phyloP scores from a whole-genome alignment of 2,888 invertebrate species.

The Eudemis profundana region DNA sequence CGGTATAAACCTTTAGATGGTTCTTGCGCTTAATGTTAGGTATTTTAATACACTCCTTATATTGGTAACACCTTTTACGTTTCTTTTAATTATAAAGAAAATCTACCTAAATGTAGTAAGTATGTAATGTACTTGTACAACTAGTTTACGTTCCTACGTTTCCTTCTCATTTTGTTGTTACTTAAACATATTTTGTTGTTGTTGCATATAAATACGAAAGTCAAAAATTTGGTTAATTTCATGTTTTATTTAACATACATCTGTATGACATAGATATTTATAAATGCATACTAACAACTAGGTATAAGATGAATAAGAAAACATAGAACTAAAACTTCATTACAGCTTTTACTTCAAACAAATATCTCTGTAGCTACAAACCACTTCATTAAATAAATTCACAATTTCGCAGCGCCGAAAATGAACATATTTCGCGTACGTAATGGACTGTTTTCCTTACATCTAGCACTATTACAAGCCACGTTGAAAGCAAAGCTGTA shows the following conservation, averaged over 20 bases:
- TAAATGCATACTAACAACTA: too few relatives aligned
- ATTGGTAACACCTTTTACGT: not conserved
- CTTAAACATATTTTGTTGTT: too few relatives aligned
- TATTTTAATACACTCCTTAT: conserved; percentile 20
- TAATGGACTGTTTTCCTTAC: conserved; percentile 29
- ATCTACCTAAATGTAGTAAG: not conserved
- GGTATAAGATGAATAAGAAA: too few relatives aligned
- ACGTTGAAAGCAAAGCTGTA: conserved; percentile 65
- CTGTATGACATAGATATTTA: too few relatives aligned
- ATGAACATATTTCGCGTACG: conserved; percentile 13
- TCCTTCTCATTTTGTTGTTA: too few relatives aligned
- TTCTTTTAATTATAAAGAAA: conserved; percentile 5
- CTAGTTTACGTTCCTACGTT: too few relatives aligned
- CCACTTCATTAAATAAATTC: not conserved
- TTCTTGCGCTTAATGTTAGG: not conserved
- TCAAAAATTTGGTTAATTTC: too few relatives aligned
- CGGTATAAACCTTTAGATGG: not conserved
- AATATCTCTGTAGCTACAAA: not conserved
- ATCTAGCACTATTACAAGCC: conserved; percentile 55
- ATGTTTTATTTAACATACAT: too few relatives aligned
- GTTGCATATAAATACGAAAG: too few relatives aligned
- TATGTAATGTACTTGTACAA: too few relatives aligned
- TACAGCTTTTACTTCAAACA: not conserved
- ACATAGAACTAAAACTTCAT: not conserved
- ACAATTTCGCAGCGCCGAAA: not conserved